Conservation (phyloP, 2,888 invertebrate species). For the Ophion costatus region DNA sequence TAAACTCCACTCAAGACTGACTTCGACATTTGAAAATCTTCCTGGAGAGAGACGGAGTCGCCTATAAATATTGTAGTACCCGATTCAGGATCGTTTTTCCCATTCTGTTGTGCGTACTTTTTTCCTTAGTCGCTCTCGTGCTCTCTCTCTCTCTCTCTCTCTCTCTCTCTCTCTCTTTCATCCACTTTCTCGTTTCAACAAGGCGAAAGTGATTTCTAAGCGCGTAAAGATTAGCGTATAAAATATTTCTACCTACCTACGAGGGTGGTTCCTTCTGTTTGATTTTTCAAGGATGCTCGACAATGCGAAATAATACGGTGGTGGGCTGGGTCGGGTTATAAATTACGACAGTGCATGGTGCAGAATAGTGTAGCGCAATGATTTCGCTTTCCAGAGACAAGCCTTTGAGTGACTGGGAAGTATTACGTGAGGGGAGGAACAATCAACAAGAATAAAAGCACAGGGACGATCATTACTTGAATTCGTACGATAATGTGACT, state of each 20-base stretch:
- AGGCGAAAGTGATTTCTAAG: not conserved
- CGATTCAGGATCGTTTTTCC: no score
- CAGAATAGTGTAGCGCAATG: conserved; percentile 78
- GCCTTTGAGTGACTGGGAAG: conserved; percentile 48
- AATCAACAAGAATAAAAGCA: conserved; percentile 51
- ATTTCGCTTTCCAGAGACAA: conserved; percentile 65
- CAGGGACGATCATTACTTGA: conserved; percentile 24
- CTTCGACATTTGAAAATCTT: no score
- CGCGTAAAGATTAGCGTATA: not conserved
- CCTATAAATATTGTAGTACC: no score
- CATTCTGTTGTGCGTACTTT: no score
- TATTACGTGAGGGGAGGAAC: conserved; percentile 20
- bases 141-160: no score
- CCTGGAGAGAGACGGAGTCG: no score
- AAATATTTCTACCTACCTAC: conserved; percentile 51
- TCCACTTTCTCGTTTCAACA: no score
- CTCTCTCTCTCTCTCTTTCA: no score
- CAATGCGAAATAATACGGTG: conserved; percentile 63
- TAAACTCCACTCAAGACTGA: no score
- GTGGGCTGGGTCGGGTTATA: conserved; percentile 52
- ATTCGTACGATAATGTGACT: conserved; percentile 15
- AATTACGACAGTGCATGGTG: conserved; percentile 79
- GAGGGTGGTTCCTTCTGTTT: not conserved
- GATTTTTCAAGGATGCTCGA: conserved; percentile 33
- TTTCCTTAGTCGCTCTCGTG: no score